Evolutionary conservation across 2,797 vertebrate species (phyloP).

Genomic region (Hemitrygon akajei): DNA sequence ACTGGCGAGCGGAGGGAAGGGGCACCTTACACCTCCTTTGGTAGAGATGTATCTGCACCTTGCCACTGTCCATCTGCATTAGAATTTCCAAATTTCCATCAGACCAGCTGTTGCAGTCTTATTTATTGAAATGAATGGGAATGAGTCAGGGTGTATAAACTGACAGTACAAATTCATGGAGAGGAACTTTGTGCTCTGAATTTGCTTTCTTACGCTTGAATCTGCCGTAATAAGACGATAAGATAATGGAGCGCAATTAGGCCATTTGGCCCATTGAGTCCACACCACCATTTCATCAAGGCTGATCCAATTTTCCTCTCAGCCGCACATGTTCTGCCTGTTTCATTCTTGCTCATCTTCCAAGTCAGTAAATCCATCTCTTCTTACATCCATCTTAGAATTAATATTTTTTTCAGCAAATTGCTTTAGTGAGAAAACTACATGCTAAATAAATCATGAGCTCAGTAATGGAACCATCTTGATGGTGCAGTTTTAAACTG

Average conservation of each 20-base stretch:
- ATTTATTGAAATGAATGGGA: neutral
- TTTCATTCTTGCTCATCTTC: neutral
- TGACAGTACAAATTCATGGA: neutral
- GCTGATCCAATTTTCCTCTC: too few relatives aligned
- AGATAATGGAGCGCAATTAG: too few relatives aligned
- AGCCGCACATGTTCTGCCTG: neutral
- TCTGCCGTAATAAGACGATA: neutral
- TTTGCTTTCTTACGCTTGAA: neutral
- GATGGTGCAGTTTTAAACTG: neutral
- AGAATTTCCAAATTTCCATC: neutral
- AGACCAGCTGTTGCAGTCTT: neutral
- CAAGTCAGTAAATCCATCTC: neutral
- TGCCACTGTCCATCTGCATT: neutral
- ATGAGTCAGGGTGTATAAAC: neutral
- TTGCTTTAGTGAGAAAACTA: neutral
- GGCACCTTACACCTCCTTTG: too few relatives aligned
- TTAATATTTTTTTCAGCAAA: neutral
- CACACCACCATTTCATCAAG: too few relatives aligned
- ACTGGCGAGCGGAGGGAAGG: too few relatives aligned
- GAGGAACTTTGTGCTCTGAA: neutral
- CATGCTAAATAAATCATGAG: neutral
- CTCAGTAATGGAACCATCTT: neutral
- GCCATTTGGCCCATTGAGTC: too few relatives aligned
- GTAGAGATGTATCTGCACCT: too few relatives aligned
- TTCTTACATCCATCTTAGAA: too few relatives aligned